These are phyloP conservation scores for Philaenus spumarius DNA, from an alignment of 1,140 invertebrate genomes.

Conservation along the genomic window DNA sequence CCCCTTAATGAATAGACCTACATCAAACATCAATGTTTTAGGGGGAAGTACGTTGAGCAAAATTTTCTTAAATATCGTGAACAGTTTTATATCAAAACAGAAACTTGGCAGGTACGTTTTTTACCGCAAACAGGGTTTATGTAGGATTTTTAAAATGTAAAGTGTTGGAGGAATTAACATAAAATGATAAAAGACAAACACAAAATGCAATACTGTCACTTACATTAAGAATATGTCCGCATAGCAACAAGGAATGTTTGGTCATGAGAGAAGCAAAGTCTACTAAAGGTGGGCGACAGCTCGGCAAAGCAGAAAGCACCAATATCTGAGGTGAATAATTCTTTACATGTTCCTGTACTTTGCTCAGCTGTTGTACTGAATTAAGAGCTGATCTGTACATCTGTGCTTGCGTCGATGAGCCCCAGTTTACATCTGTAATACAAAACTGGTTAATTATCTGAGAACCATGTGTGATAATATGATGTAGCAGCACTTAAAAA, in stretches of 20 bases:
- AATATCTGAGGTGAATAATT: slow-evolving; percentile 90
- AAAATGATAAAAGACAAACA: neutral
- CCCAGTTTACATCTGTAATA: slow-evolving; percentile 88
- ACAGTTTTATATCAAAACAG: too few relatives aligned
- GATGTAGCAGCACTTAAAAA: too few relatives aligned
- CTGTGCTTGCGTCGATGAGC: slow-evolving; percentile 94
- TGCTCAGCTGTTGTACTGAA: slow-evolving; percentile 78
- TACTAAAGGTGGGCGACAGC: slow-evolving; percentile 72
- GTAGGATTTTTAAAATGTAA: too few relatives aligned
- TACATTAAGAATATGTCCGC: slow-evolving; percentile 84
- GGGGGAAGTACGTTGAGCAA: too few relatives aligned
- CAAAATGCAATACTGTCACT: slow-evolving; percentile 10
- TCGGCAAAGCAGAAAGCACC: slow-evolving; percentile 83
- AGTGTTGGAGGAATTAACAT: too few relatives aligned
- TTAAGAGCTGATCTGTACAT: slow-evolving; percentile 87
- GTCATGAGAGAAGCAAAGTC: slow-evolving; percentile 90
- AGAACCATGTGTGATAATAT: too few relatives aligned
- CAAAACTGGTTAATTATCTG: too few relatives aligned
- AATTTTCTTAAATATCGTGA: too few relatives aligned
- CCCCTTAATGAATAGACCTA: too few relatives aligned
- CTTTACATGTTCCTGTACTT: slow-evolving; percentile 92
- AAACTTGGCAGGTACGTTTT: too few relatives aligned
- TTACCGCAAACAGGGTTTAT: too few relatives aligned
- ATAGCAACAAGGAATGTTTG: slow-evolving; percentile 89
- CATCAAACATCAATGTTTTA: too few relatives aligned